These are phyloP conservation scores for Callocephalon fimbriatum DNA, from an alignment of 2,113 vertebrate species.

Conservation along the genomic window DNA sequence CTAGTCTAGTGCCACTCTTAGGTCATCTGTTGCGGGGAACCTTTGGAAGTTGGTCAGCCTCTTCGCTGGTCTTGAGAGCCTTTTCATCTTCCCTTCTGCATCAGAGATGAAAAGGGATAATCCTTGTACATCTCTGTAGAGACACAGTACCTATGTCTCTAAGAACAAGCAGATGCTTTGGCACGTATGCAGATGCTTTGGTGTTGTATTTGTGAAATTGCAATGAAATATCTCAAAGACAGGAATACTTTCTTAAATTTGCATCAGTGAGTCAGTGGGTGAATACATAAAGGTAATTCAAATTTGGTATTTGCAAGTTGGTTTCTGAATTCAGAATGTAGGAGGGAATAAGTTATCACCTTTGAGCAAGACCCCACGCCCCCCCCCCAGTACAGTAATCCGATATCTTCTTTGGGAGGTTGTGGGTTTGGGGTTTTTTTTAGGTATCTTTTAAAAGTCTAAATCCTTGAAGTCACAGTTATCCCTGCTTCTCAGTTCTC, in stretches of 20 bases:
- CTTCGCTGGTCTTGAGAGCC: rapidly evolving
- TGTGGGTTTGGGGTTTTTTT: background rate
- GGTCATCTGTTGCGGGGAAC: background rate
- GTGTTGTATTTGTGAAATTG: background rate
- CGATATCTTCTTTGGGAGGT: background rate
- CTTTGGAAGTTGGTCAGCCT: background rate
- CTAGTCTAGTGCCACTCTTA: background rate
- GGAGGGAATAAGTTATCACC: background rate
- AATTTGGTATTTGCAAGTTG: background rate
- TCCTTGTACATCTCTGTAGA: background rate
- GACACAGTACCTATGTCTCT: background rate
- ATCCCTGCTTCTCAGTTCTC: background rate
- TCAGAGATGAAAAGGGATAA: background rate
- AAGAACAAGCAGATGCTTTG: background rate
- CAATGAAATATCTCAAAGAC: background rate
- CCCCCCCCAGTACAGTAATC: rapidly evolving
- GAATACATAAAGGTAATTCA: background rate
- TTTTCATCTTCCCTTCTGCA: rapidly evolving
- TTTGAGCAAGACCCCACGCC: background rate
- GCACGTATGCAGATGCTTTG: background rate
- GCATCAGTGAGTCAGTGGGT: background rate
- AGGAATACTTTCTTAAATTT: background rate
- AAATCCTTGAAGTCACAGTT: background rate
- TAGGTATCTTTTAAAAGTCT: background rate
- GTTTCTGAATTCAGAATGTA: background rate